phyloP scores from a whole-genome alignment of 2,888 invertebrate species.

The Iphiclides podalirius region DNA sequence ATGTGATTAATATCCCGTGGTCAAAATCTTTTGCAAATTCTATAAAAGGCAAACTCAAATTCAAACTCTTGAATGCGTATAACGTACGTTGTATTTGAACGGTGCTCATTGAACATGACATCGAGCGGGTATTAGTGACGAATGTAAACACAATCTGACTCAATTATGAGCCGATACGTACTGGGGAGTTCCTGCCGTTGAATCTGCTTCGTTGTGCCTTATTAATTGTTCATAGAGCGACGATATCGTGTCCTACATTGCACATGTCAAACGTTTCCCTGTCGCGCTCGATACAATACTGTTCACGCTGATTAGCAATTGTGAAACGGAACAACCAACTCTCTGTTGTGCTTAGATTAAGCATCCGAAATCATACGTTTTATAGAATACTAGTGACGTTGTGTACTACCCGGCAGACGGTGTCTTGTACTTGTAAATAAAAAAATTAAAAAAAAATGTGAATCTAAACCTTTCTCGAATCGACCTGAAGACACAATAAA shows the following conservation, averaged over 20 bases:
- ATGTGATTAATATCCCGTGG: too few relatives aligned
- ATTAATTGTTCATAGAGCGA: conserved; percentile 30
- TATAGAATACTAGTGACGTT: too few relatives aligned
- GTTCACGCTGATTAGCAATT: neutral
- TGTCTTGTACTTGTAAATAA: too few relatives aligned
- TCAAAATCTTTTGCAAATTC: too few relatives aligned
- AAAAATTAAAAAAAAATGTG: too few relatives aligned
- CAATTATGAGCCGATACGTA: conserved; percentile 27
- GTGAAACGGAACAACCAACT: neutral
- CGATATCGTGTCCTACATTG: conserved; percentile 20
- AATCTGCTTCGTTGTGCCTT: conserved; percentile 34
- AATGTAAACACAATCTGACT: conserved; percentile 51
- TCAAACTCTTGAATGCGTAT: neutral
- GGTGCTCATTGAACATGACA: neutral
- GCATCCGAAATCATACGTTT: neutral
- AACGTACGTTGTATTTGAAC: neutral
- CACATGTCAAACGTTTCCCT: neutral
- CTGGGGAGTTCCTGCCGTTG: conserved; percentile 34
- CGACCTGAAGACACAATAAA: too few relatives aligned
- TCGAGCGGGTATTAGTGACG: conserved; percentile 30
- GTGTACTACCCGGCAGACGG: too few relatives aligned
- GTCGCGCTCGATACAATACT: neutral
- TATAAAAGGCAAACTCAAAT: too few relatives aligned
- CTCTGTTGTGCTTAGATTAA: too few relatives aligned
- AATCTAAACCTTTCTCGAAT: too few relatives aligned